These are phyloP conservation scores for Mythimna pallens DNA, from an alignment of 2,888 invertebrate genomes.

Conservation along the genomic window DNA sequence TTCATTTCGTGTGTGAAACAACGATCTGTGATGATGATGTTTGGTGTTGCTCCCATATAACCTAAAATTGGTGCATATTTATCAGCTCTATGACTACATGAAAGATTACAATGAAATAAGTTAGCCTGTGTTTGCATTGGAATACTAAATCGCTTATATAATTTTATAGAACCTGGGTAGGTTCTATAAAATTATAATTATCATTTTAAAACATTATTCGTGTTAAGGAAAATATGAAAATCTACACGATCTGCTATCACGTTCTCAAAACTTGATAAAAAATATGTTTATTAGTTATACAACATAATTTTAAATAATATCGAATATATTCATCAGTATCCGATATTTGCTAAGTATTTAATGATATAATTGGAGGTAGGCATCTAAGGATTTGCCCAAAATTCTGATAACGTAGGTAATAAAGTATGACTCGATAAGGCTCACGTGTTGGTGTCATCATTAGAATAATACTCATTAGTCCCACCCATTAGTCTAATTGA, in stretches of 20 bases:
- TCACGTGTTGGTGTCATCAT: conserved; percentile 33
- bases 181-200: not conserved
- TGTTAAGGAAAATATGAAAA: conserved; percentile 7
- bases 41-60: no score
- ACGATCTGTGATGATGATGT: no score
- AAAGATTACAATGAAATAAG: no score
- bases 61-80: no score
- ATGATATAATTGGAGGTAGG: conserved; percentile 38
- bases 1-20: no score
- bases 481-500: conserved; percentile 55
- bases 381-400: conserved; percentile 14
- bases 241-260: conserved; percentile 3
- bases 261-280: conserved; percentile 12
- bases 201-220: not conserved
- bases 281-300: conserved; percentile 18
- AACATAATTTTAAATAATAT: conserved; percentile 19
- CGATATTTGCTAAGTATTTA: conserved; percentile 43
- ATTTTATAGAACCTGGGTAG: not conserved
- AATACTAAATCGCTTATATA: no score
- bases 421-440: conserved; percentile 18
- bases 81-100: no score
- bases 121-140: no score
- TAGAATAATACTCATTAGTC: conserved; percentile 32
- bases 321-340: conserved; percentile 19
- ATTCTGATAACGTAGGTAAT: conserved; percentile 23